Base-by-base conservation (phyloP, 2,797 vertebrate genomes). In the Halcyon smyrnensis region DNA sequence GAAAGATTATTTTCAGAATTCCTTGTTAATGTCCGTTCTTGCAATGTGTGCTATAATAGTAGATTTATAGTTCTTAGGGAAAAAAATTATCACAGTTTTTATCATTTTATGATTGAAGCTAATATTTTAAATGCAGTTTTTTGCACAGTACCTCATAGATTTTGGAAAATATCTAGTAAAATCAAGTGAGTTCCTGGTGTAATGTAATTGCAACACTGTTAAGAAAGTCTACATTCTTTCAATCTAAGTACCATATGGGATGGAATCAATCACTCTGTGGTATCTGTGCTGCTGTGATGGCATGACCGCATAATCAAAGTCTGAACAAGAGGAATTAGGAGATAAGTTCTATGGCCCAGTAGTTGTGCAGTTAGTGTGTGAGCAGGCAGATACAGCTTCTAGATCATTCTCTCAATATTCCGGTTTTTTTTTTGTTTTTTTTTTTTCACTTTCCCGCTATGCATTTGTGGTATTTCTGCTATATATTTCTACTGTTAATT, bases 401-500 rank as follows among this genome's bases (percentile, higher is more conserved):
- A 5, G 9, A 27, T 74, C 4, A 24, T 11, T n/a, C 6, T 48
- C 10, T 74, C 4, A 2, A 12, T 23, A 11, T 4, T 34, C 1
- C 0, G n/a, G n/a, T n/a, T n/a, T n/a, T 36, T 11, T 8, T 37
- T 16, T 28, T 25, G 15, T 21, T 45, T 45, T 43, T 46, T 46
- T 46, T 46, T 20, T 46, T 46, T 11, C 45, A 46, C 27, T 28
- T 28, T 28, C 15, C 9, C 15, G 8, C 3, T 50, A 12, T 28
- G 7, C 23, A 53, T 75, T 82, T 30, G 8, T 18, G 39, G 12
- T 43, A 39, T 24, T 79, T 63, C 17, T 78, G 30, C 34, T 25
- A 4, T 7, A 3, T 45, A 45, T 75, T 54, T 83, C n/a, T 64
- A 8, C 11, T 37, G 11, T 25, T 75, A 68, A 30, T 60, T 76